Base-by-base conservation (phyloP, 2,113 vertebrate genomes). In the Corythornis madagascariensis region DNA sequence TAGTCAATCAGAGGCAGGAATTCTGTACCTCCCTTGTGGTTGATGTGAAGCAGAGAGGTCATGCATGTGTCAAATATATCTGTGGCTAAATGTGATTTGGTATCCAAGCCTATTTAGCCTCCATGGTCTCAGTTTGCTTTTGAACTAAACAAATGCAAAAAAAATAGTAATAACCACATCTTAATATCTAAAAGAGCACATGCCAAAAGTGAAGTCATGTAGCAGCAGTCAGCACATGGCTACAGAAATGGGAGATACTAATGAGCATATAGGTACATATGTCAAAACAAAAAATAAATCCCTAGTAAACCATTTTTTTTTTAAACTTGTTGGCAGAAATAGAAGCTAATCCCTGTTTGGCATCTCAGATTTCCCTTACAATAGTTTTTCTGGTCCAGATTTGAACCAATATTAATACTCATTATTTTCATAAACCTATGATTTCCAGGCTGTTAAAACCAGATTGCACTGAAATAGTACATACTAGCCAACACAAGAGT, bases 361-460 rank as follows among this genome's bases (percentile, higher is more conserved):
- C 14, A 52, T 24, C 3, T 88, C 25, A 71, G 8, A 11, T 47
- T 88, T 78, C 48, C 52, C 38, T 75, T 20, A 65, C 2, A 65
- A 53, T 25, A 57, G 10, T 4, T 90, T 78, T 86, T 86, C 73
- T 50, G 84, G 18, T 90, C 83, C 80, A 88, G 65, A 83, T 90
- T 92, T 92, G 18, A 75, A 73, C 83, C 48, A 86, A 57, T 75
- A 86, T 84, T 88, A 72, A 89, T 56, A 22, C 26, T 86, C 26
- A 90, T 65, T 95, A 78, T 74, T 83, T 88, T 78, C 26, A 77
- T 75, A 83, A 96, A 61, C 45, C 35, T 92, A 35, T 77, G 76
- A 86, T 93, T 95, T 75, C 48, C 70, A 88, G 48, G 10, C 53
- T 82, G 45, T 78, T 84, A 50, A 71, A 88, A 71, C 4, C 86